A percentile compares a stretch with the other conserved stretches of the same genome.
These are phyloP conservation scores for Sylvilagus floridanus DNA, from an alignment of 2,797 vertebrate genomes.

Conservation along the genomic window DNA sequence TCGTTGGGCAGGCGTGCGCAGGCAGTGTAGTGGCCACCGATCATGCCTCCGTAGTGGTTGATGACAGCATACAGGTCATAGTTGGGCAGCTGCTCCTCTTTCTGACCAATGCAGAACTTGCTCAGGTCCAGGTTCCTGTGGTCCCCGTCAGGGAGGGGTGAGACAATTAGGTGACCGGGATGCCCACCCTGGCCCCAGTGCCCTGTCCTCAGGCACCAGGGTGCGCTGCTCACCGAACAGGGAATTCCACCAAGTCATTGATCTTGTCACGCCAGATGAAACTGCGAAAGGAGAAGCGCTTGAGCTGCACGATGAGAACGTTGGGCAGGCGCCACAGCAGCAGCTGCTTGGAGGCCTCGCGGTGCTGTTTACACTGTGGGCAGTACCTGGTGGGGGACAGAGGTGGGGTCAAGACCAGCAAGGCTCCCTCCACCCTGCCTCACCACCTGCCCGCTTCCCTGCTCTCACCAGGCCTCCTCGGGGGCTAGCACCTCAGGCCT, in stretches of 20 bases:
- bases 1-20: conserved; percentile 97
- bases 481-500: conserved; percentile 98
- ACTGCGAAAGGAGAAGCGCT: conserved; percentile 98
- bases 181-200: neutral
- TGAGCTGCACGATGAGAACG: conserved; percentile 98
- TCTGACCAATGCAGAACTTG: conserved; percentile 98
- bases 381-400: conserved; percentile 92
- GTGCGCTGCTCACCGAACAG: conserved; percentile 92
- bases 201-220: neutral
- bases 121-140: conserved; percentile 96
- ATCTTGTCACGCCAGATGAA: conserved; percentile 99
- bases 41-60: conserved; percentile 99
- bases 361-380: conserved; percentile 98
- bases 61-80: conserved; percentile 99
- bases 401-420: neutral
- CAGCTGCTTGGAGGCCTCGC: conserved; percentile 98
- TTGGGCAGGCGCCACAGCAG: conserved; percentile 98
- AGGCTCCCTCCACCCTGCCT: neutral
- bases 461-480: conserved; percentile 96
- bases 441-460: neutral
- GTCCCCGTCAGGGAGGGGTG: neutral
- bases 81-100: conserved; percentile 96
- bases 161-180: neutral
- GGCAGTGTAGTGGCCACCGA: conserved; percentile 98
- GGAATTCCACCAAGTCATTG: conserved; percentile 99